Percentiles rank a stretch among this genome's conserved stretches.
Evolutionary conservation across 2,888 invertebrate genomes (phyloP).

Genomic region (Drosophila melanosoma): DNA sequence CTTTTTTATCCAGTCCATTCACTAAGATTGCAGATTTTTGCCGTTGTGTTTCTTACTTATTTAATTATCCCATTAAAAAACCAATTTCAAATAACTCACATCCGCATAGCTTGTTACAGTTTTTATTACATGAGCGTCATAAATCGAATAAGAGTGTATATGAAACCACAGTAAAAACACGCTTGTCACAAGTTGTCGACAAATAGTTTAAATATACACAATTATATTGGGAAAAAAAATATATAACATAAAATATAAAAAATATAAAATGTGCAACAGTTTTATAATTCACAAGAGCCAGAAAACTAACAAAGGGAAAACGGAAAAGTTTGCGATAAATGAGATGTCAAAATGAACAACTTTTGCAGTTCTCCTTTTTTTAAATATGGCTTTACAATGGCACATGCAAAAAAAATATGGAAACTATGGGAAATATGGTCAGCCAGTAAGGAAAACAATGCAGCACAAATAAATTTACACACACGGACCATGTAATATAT

Average conservation of each 20-base stretch:
- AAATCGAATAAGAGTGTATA: no score
- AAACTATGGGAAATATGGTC: conserved; percentile 18
- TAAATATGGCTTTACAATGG: background rate
- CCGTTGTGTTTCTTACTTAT: no score
- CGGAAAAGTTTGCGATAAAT: background rate
- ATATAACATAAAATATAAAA: conserved; percentile 24
- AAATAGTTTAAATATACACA: conserved; percentile 44
- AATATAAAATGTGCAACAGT: conserved; percentile 42
- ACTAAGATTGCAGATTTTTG: no score
- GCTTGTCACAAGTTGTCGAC: conserved; percentile 21
- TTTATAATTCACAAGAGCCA: conserved; percentile 42
- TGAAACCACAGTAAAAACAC: conserved; percentile 1
- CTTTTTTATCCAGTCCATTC: no score
- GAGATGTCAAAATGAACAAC: conserved; percentile 24
- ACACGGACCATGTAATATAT: conserved; percentile 9
- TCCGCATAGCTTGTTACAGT: no score
- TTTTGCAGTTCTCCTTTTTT: conserved; percentile 27
- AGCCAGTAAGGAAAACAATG: conserved; percentile 11
- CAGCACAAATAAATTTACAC: background rate
- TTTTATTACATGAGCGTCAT: no score
- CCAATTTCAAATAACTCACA: no score
- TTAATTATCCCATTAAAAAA: no score
- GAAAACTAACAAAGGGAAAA: background rate
- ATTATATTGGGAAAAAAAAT: conserved; percentile 37
- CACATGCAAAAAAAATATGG: background rate